Evolutionary conservation across 2,888 invertebrate species (phyloP).

Genomic region (Portevinia maculata): DNA sequence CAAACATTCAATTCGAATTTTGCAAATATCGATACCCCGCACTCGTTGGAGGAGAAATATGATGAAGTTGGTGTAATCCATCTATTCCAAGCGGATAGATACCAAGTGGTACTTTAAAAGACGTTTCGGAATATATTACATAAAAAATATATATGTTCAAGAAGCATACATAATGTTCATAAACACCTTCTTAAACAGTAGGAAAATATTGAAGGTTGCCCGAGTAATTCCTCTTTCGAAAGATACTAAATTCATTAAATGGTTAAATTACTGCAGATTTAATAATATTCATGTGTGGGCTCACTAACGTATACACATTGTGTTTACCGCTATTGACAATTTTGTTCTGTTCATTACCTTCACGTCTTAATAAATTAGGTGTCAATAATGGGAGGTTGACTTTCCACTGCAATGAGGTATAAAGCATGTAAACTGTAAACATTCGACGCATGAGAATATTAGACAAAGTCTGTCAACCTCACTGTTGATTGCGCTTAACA

Average conservation of each 20-base stretch:
- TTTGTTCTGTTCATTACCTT: slow-evolving; percentile 39
- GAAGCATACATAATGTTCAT: too few relatives aligned
- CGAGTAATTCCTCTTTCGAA: neutral
- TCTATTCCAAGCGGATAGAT: too few relatives aligned
- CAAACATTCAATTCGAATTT: too few relatives aligned
- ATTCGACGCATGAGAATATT: slow-evolving; percentile 20
- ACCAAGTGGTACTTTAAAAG: too few relatives aligned
- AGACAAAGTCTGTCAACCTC: slow-evolving; percentile 22
- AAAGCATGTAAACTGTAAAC: slow-evolving; percentile 28
- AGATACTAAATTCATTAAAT: neutral
- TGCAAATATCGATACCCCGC: too few relatives aligned
- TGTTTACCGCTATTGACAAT: slow-evolving; percentile 34
- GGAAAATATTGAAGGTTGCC: neutral
- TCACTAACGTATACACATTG: neutral
- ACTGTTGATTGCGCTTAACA: slow-evolving; percentile 23
- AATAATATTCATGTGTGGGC: neutral
- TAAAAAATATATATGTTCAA: too few relatives aligned
- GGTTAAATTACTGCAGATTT: neutral
- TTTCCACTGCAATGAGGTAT: slow-evolving; percentile 17
- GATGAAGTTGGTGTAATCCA: too few relatives aligned
- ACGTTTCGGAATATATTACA: too few relatives aligned
- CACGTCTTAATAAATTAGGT: slow-evolving; percentile 56
- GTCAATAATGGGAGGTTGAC: slow-evolving; percentile 47
- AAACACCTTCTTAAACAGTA: too few relatives aligned
- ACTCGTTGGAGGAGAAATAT: too few relatives aligned